Evolutionary conservation across 2,113 vertebrate species (phyloP).

Genomic region (Urocolius indicus): DNA sequence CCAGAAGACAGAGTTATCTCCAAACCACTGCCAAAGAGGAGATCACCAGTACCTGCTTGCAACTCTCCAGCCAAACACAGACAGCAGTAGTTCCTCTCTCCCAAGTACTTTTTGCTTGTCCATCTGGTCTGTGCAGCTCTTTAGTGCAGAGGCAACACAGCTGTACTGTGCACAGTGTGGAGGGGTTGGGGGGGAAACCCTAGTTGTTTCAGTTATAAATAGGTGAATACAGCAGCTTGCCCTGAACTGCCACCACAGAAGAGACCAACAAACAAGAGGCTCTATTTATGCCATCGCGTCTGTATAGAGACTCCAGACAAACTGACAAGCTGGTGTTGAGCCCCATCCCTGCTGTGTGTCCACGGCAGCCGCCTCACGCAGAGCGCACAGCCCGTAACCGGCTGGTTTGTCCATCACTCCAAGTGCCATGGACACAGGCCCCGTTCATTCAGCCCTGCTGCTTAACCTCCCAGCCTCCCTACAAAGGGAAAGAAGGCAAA

Average conservation of each 20-base stretch:
- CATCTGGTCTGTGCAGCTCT: not conserved
- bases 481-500: conserved; percentile 11
- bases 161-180: rapidly evolving
- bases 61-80: not conserved
- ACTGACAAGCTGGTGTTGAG: not conserved
- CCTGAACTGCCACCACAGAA: not conserved
- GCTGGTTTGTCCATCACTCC: not conserved
- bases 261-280: not conserved
- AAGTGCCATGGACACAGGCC: not conserved
- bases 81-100: not conserved
- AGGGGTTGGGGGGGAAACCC: not conserved
- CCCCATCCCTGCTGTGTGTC: not conserved
- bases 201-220: not conserved
- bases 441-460: not conserved
- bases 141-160: not conserved
- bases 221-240: conserved; percentile 8
- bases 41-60: not conserved
- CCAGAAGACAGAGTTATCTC: not conserved
- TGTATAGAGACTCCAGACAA: not conserved
- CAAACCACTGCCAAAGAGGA: not conserved
- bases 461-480: not conserved
- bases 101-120: not conserved
- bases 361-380: not conserved
- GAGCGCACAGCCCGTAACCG: not conserved
- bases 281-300: not conserved